Conservation (phyloP, 2,888 invertebrate genomes). For the Cataglyphis albicans region DNA sequence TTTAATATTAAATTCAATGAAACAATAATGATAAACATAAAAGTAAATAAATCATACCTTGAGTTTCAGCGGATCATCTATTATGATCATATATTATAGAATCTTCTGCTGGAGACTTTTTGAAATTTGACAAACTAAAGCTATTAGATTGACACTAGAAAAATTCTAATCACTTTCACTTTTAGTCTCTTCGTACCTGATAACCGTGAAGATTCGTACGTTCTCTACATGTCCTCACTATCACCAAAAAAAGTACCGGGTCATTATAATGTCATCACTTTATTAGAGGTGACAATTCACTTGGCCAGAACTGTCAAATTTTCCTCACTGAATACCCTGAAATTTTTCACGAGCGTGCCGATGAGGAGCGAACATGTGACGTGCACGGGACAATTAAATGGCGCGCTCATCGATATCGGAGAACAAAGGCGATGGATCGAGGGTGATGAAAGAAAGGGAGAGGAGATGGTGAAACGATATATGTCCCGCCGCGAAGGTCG, state of each 20-base stretch:
- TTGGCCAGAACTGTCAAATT: background rate
- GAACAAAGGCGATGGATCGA: slow-evolving; percentile 9
- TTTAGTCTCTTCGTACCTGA: background rate
- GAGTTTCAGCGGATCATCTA: slow-evolving; percentile 38
- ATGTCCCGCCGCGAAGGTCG: slow-evolving; percentile 45
- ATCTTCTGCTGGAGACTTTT: slow-evolving; percentile 30
- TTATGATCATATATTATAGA: slow-evolving; percentile 21
- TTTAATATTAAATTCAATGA: background rate
- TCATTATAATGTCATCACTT: slow-evolving; percentile 38
- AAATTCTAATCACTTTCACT: slow-evolving; percentile 45
- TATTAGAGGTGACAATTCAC: too few relatives aligned
- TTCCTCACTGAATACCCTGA: background rate
- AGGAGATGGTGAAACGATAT: slow-evolving; percentile 15
- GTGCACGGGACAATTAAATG: slow-evolving; percentile 17
- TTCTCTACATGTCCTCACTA: slow-evolving; percentile 28
- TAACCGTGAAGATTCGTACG: slow-evolving; percentile 19
- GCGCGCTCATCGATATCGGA: background rate
- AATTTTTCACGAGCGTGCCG: background rate
- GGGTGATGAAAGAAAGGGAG: background rate
- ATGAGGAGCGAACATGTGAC: background rate
- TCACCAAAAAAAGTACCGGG: slow-evolving; percentile 12
- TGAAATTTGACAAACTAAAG: slow-evolving; percentile 13
- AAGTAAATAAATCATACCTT: slow-evolving; percentile 39
- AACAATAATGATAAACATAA: background rate
- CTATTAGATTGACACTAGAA: slow-evolving; percentile 26